Percentiles rank a stretch among this genome's conserved stretches.
phyloP scores from a whole-genome alignment of 2,797 vertebrate species.

The Channallabes apus region DNA sequence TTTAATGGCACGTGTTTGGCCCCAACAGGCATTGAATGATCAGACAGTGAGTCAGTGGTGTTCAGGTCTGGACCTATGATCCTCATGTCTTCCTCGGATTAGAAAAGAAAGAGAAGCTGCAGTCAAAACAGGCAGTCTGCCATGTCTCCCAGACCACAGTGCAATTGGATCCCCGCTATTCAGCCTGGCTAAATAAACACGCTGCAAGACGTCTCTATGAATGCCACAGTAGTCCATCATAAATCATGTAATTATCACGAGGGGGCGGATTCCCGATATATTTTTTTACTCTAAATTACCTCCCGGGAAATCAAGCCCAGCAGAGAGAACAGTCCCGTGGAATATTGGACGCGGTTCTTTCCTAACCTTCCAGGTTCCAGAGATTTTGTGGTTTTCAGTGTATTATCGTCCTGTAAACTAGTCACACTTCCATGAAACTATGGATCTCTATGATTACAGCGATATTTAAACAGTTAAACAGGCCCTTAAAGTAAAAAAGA shows the following conservation, averaged over 20 bases:
- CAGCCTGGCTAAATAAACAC: conserved; percentile 50
- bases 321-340: conserved; percentile 4
- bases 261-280: conserved; percentile 27
- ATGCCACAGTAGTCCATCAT: conserved; percentile 49
- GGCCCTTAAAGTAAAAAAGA: background rate
- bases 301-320: conserved; percentile 19
- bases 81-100: conserved; percentile 48
- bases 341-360: conserved; percentile 14
- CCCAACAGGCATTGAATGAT: conserved; percentile 37
- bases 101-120: conserved; percentile 38
- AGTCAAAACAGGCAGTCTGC: conserved; percentile 46
- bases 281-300: conserved; percentile 37
- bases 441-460: background rate
- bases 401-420: conserved; percentile 22
- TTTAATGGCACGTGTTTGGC: conserved; percentile 24
- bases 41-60: conserved; percentile 55
- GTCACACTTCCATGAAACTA: conserved; percentile 16
- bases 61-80: conserved; percentile 33
- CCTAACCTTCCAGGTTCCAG: background rate
- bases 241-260: conserved; percentile 49
- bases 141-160: conserved; percentile 39
- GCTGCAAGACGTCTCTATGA: conserved; percentile 22
- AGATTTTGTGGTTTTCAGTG: background rate
- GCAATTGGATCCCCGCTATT: conserved; percentile 46
- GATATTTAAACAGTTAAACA: background rate